Evolutionary conservation across 2,113 vertebrate genomes (phyloP), one percentile per base, ranked within the genome.

Genomic region (Nanorana parkeri): DNA sequence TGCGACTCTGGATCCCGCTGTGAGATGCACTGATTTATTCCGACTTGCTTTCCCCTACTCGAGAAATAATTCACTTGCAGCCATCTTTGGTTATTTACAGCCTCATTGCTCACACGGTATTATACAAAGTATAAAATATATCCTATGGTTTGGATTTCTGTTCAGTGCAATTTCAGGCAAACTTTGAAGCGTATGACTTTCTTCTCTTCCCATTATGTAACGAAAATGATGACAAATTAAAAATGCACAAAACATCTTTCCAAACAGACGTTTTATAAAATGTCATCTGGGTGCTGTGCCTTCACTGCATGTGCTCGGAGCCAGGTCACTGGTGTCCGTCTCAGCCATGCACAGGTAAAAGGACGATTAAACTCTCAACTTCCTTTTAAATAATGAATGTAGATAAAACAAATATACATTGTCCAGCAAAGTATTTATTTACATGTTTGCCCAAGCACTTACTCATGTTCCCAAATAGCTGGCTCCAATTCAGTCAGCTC

Each of bases 21-120:
- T 55, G 41, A 32, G 54, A 69, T 60, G 29, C 26, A 47, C 19
- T 66, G 80, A 82, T 82, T 82, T 82, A 82, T 82, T 28, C 0
- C 26, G 8, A 13, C 29, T 55, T 10, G 26, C 60, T n/a, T 13
- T 77, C 21, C 60, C 23, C 24, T 26, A 16, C 20, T 21, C 52
- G 60, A 71, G 60, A 32, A 56, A 47, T 82, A 66, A 65, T 56
- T 82, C 51, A 75, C 51, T 41, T 13, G 21, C 28, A 8, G 63
- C 20, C 80, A 26, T 19, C 61, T 66, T 64, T 58, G 47, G 29
- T 26, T 75, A 82, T 75, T 67, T 23, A 75, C 36, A 23, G n/a
- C 26, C 64, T 21, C 51, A 5, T 32, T 77, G 23, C 5, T 19
- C 64, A 75, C 24, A 21, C 17, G 56, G 63, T 81, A 66, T 73